Percentiles rank a stretch among this genome's conserved stretches.
Conservation (phyloP, 2,113 vertebrate species). For the Xiphorhynchus elegans region DNA sequence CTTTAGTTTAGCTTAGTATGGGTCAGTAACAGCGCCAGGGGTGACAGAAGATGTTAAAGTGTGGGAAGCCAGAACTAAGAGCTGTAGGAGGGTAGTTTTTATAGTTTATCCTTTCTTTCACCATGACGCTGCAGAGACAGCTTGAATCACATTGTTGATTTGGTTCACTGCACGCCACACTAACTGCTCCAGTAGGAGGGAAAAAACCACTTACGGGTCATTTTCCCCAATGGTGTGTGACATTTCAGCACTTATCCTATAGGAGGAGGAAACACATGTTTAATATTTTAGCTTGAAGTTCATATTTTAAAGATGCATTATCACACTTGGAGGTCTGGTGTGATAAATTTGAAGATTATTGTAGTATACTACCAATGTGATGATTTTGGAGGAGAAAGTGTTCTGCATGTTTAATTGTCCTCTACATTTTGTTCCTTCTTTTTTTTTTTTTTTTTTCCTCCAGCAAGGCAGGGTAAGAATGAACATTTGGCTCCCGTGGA, state of each 20-base stretch:
- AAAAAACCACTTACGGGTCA: constrained; percentile 76
- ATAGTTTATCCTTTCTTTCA: constrained; percentile 84
- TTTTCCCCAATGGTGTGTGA: constrained; percentile 74
- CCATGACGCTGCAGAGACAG: constrained; percentile 81
- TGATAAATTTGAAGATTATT: constrained; percentile 68
- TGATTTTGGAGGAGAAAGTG: constrained; percentile 36
- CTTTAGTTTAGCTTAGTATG: constrained; percentile 87
- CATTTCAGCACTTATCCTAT: constrained; percentile 70
- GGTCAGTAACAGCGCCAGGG: constrained; percentile 87
- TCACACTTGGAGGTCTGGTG: constrained; percentile 64
- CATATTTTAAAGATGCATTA: constrained; percentile 73
- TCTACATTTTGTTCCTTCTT: not conserved
- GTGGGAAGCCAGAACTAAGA: constrained; percentile 84
- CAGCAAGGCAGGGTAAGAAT: not conserved
- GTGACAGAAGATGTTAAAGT: constrained; percentile 86
- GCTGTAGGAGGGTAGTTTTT: constrained; percentile 84
- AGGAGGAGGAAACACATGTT: constrained; percentile 64
- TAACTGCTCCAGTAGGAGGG: constrained; percentile 79
- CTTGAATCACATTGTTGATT: constrained; percentile 84
- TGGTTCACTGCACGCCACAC: constrained; percentile 84
- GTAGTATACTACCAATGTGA: constrained; percentile 38
- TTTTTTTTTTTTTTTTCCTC: not conserved
- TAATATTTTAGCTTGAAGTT: constrained; percentile 75
- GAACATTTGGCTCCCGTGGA: constrained; percentile 1
- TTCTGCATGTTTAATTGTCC: constrained; percentile 42